phyloP scores from a whole-genome alignment of 2,797 vertebrate genomes.

The Peromyscus attwateri region DNA sequence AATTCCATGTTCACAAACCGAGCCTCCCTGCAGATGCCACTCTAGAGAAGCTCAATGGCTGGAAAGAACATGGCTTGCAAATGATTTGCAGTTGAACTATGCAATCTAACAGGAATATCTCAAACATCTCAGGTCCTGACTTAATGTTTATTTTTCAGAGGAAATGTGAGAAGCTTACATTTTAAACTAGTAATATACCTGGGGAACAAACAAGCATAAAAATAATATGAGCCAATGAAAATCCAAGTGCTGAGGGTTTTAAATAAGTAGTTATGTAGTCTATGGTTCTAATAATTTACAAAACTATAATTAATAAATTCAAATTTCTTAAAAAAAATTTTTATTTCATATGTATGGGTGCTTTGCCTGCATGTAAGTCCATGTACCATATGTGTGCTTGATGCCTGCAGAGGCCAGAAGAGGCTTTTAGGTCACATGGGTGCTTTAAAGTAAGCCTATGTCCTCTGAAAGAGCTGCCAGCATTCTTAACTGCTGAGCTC shows the following conservation, averaged over 20 bases:
- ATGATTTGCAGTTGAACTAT: neutral
- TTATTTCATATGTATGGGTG: neutral
- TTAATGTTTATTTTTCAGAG: neutral
- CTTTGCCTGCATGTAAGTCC: neutral
- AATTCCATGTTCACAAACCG: neutral
- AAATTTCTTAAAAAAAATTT: constrained; percentile 11
- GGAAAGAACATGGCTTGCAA: neutral
- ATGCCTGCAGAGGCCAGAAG: neutral
- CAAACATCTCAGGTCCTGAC: neutral
- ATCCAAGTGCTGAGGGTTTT: neutral
- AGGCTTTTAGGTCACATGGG: neutral
- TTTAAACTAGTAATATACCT: neutral
- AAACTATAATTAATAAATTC: constrained; percentile 24
- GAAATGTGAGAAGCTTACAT: neutral
- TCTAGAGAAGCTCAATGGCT: neutral
- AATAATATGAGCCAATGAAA: neutral
- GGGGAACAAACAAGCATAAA: constrained; percentile 10
- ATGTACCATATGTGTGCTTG: neutral
- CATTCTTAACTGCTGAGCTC: neutral
- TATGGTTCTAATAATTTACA: neutral
- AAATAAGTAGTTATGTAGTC: neutral
- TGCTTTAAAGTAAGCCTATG: neutral
- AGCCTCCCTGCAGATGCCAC: neutral
- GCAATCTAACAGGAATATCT: neutral
- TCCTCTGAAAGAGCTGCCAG: neutral